These are phyloP conservation scores for Spermophilus dauricus DNA, from an alignment of 2,113 vertebrate genomes.

Conservation along the genomic window DNA sequence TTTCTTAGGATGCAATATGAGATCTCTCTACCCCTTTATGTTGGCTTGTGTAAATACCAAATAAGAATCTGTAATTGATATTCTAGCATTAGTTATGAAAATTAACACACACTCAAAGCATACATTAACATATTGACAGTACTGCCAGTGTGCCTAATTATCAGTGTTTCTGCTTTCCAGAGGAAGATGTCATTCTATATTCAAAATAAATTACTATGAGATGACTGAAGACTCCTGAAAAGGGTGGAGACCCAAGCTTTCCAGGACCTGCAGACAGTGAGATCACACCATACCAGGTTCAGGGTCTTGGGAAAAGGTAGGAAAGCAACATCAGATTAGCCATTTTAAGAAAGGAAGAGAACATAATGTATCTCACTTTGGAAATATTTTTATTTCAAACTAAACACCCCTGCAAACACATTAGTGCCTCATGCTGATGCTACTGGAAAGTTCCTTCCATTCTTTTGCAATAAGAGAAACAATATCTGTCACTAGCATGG, in stretches of 20 bases:
- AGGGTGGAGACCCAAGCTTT: not conserved
- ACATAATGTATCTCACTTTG: not conserved
- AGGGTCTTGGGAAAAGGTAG: not conserved
- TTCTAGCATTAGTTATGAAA: not conserved
- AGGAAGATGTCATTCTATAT: not conserved
- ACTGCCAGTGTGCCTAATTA: not conserved
- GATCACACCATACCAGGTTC: not conserved
- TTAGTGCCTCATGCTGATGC: too few species aligned
- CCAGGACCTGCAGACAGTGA: not conserved
- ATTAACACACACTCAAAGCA: not conserved
- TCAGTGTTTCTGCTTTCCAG: not conserved
- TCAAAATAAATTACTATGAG: not conserved
- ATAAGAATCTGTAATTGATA: not conserved
- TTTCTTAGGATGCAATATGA: not conserved
- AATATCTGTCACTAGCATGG: rapidly evolving
- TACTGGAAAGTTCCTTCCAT: not conserved
- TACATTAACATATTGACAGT: not conserved
- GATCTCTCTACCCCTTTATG: not conserved
- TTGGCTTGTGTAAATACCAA: not conserved
- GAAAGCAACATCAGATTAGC: not conserved
- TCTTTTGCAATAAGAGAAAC: not conserved
- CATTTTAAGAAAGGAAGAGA: not conserved
- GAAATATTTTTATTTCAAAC: not conserved
- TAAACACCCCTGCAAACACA: not conserved
- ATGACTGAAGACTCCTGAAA: not conserved